These are phyloP conservation scores for Uropsilus gracilis DNA, from an alignment of 2,113 vertebrate species.

Conservation along the genomic window DNA sequence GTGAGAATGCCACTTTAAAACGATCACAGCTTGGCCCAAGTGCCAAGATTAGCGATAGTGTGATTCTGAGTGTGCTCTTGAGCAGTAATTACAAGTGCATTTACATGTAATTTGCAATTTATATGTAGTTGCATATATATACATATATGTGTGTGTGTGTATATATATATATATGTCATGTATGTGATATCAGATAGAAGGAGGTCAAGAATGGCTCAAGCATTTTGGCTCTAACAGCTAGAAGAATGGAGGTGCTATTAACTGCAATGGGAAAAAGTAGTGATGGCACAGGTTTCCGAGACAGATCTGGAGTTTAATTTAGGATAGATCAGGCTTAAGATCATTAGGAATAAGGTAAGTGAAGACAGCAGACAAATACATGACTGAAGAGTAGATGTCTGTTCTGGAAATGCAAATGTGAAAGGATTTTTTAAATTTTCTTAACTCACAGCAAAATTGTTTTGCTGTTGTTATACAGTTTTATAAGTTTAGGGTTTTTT, in stretches of 20 bases:
- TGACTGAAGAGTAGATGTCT: neutral
- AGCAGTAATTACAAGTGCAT: neutral
- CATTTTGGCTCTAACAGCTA: neutral
- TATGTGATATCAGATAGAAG: neutral
- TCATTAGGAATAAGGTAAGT: neutral
- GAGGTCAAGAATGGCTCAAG: neutral
- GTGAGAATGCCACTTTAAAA: neutral
- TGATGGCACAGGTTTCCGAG: neutral
- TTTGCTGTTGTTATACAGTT: neutral
- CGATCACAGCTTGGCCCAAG: neutral
- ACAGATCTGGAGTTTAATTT: constrained; percentile 11
- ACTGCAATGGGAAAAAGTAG: neutral
- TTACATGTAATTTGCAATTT: no score
- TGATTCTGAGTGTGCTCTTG: neutral
- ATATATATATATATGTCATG: no score
- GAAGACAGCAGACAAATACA: neutral
- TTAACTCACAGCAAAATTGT: constrained; percentile 18
- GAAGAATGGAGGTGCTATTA: neutral
- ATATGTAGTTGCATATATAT: no score
- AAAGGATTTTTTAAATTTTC: neutral
- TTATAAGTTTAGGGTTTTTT: neutral
- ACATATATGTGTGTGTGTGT: no score
- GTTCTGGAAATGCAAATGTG: neutral
- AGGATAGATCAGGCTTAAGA: constrained; percentile 22
- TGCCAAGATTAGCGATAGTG: neutral